A percentile compares a stretch with the other conserved stretches of the same genome.
Evolutionary conservation across 2,113 vertebrate genomes (phyloP).

Genomic region (Callipepla squamata): DNA sequence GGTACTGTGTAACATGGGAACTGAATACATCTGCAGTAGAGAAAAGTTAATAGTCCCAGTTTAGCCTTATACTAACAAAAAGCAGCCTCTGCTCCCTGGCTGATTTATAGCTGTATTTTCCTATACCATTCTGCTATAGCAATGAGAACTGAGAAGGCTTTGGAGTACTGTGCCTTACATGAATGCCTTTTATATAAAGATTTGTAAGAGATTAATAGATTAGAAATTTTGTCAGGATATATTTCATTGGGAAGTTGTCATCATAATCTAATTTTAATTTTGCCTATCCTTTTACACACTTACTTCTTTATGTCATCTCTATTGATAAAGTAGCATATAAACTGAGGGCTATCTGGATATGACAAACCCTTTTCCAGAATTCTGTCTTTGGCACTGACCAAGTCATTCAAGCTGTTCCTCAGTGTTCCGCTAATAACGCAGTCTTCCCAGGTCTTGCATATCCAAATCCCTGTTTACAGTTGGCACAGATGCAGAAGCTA

Average conservation of each 20-base stretch:
- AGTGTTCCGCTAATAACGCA: background rate
- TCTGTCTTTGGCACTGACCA: background rate
- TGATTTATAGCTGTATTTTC: background rate
- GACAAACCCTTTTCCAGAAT: background rate
- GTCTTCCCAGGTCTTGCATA: background rate
- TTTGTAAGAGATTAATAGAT: background rate
- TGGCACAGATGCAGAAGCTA: background rate
- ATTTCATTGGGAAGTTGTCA: conserved; percentile 11
- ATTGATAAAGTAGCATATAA: background rate
- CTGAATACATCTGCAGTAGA: background rate
- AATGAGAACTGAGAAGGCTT: background rate
- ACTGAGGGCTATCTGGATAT: background rate
- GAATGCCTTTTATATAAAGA: background rate
- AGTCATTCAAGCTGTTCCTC: background rate
- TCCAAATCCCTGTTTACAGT: background rate
- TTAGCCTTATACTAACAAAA: background rate
- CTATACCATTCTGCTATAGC: background rate
- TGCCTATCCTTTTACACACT: background rate
- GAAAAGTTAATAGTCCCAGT: background rate
- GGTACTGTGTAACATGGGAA: background rate
- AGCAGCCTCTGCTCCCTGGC: background rate
- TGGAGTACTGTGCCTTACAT: background rate
- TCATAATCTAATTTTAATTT: background rate
- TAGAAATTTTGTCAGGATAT: background rate
- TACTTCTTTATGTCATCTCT: background rate